Evolutionary conservation across 2,113 vertebrate genomes (phyloP).

Genomic region (Circaetus gallicus): DNA sequence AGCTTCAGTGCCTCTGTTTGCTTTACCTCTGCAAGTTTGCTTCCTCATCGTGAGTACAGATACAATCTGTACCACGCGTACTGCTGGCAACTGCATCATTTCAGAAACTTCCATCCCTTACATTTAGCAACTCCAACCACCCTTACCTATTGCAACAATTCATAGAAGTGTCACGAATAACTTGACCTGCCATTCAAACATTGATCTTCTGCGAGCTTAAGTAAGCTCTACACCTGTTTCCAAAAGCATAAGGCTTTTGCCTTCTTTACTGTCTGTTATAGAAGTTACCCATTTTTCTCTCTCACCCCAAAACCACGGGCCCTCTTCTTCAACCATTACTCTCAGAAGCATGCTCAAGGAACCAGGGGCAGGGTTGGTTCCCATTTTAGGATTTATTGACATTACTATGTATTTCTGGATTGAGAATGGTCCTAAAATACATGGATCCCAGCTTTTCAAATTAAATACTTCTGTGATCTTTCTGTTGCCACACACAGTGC

Average conservation of each 20-base stretch:
- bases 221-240: background rate
- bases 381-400: background rate
- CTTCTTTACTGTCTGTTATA: background rate
- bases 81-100: background rate
- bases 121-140: background rate
- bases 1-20: background rate
- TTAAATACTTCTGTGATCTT: background rate
- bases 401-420: background rate
- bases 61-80: accelerated
- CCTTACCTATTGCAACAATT: background rate
- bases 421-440: background rate
- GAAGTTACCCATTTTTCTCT: background rate
- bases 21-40: background rate
- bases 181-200: background rate
- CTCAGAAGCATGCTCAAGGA: background rate
- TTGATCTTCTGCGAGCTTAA: background rate
- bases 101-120: background rate
- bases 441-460: background rate
- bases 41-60: background rate
- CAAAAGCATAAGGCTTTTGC: background rate
- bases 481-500: background rate
- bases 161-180: background rate
- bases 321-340: background rate
- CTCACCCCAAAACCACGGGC: background rate
- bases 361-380: background rate